Evolutionary conservation across 2,888 invertebrate species (phyloP).

Genomic region (Trichopria drosophilae): DNA sequence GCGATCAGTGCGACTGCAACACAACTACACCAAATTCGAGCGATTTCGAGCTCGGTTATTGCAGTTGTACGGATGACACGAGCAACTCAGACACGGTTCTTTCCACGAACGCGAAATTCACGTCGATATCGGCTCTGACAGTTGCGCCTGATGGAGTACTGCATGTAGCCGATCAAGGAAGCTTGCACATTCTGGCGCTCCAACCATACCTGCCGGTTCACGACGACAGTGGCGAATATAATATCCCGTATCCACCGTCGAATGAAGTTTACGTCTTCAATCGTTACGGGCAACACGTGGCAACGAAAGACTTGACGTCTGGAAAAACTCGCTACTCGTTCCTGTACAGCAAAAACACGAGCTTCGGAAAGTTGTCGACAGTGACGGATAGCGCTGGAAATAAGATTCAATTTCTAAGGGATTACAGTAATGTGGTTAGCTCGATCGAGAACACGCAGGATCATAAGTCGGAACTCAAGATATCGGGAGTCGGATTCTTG

Average conservation of each 20-base stretch:
- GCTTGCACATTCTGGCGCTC: slow-evolving; percentile 79
- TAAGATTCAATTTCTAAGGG: slow-evolving; percentile 86
- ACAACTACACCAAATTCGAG: slow-evolving; percentile 47
- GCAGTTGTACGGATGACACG: slow-evolving; percentile 66
- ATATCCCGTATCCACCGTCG: slow-evolving; percentile 90
- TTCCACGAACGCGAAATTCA: slow-evolving; percentile 88
- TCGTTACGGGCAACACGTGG: slow-evolving; percentile 93
- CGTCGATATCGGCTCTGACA: slow-evolving; percentile 84
- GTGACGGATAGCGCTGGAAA: slow-evolving; percentile 94
- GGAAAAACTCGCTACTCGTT: slow-evolving; percentile 93
- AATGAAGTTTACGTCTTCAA: slow-evolving; percentile 94
- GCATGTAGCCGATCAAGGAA: slow-evolving; percentile 94
- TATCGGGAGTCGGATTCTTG: slow-evolving; percentile 89
- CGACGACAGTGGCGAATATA: slow-evolving; percentile 87
- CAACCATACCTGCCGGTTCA: slow-evolving; percentile 86
- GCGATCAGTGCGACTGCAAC: slow-evolving; percentile 50
- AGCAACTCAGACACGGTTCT: slow-evolving; percentile 82
- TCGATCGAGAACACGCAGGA: slow-evolving; percentile 94
- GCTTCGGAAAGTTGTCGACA: slow-evolving; percentile 89
- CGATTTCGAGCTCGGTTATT: slow-evolving; percentile 60
- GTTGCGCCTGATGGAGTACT: slow-evolving; percentile 95
- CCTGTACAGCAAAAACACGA: slow-evolving; percentile 94
- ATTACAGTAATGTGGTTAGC: slow-evolving; percentile 89
- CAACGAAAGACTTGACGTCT: slow-evolving; percentile 92
- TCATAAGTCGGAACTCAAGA: slow-evolving; percentile 87